A percentile compares a stretch with the other conserved stretches of the same genome.
Conservation (phyloP, 2,888 invertebrate species). For the Agelastica alni region DNA sequence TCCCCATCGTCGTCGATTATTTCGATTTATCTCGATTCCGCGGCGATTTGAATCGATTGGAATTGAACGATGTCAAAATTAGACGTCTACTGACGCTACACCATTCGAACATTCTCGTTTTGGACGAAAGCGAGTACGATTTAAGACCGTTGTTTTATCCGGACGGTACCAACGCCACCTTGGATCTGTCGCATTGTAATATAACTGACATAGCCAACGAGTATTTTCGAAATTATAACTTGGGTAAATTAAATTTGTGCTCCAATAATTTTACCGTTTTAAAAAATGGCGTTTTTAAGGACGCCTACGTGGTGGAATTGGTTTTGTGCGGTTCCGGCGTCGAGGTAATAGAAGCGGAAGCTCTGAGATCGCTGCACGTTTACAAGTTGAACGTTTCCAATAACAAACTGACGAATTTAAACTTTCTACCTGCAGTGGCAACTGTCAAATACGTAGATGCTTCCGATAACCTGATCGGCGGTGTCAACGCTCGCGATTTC, state of each 20-base stretch:
- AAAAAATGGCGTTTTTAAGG: slow-evolving; percentile 13
- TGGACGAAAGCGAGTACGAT: slow-evolving; percentile 25
- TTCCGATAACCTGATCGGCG: slow-evolving; percentile 21
- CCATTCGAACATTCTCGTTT: slow-evolving; percentile 11
- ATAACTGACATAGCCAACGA: slow-evolving; percentile 17
- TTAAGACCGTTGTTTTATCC: slow-evolving; percentile 22
- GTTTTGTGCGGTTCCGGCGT: slow-evolving; percentile 21
- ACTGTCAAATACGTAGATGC: slow-evolving; percentile 20
- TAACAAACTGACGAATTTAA: slow-evolving; percentile 15
- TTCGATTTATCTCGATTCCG: slow-evolving; percentile 21
- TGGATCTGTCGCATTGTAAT: slow-evolving; percentile 28
- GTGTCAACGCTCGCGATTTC: slow-evolving; percentile 8
- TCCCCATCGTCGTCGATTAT: slow-evolving; percentile 20
- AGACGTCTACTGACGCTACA: slow-evolving; percentile 17
- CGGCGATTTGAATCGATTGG: slow-evolving; percentile 16
- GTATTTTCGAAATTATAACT: slow-evolving; percentile 28
- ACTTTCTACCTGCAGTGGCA: slow-evolving; percentile 5
- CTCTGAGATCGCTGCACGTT: slow-evolving; percentile 15
- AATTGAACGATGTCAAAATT: slow-evolving; percentile 20
- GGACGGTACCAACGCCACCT: slow-evolving; percentile 20
- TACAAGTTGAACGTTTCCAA: slow-evolving; percentile 21
- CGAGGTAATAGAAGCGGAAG: slow-evolving; percentile 9
- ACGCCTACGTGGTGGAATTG: slow-evolving; percentile 27
- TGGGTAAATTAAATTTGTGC: slow-evolving; percentile 28
- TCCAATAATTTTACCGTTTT: slow-evolving; percentile 22